A percentile compares a stretch with the other conserved stretches of the same genome.
Conservation (phyloP, 1,140 invertebrate genomes). For the Cecropterus lyciades region DNA sequence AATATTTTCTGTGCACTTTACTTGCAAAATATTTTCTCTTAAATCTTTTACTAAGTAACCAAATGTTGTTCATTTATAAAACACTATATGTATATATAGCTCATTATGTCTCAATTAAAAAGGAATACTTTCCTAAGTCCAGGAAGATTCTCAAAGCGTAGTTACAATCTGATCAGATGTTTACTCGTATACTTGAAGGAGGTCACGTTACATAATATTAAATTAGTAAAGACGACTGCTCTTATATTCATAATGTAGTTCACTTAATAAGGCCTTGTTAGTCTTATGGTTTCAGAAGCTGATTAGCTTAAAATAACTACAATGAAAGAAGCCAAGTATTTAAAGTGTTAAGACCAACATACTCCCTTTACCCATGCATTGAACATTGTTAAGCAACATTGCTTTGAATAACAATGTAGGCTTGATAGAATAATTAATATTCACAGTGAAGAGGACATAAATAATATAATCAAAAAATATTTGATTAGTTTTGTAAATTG, state of each 20-base stretch:
- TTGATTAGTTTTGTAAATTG: no score
- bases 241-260: constrained; percentile 30
- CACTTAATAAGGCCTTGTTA: constrained; percentile 36
- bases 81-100: background rate
- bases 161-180: background rate
- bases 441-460: no score
- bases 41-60: no score
- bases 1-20: no score
- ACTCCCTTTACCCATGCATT: constrained; percentile 12
- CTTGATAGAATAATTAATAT: no score
- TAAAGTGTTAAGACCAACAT: constrained; percentile 33
- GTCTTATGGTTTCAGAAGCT: constrained; percentile 37
- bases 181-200: constrained; percentile 5
- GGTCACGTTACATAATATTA: constrained; percentile 23
- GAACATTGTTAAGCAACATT: background rate
- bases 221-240: constrained; percentile 33
- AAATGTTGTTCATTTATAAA: no score
- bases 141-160: background rate
- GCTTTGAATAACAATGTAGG: background rate
- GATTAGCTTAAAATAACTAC: constrained; percentile 34
- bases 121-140: background rate
- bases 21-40: no score
- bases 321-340: constrained; percentile 33
- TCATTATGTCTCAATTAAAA: background rate
- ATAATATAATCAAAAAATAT: no score